Percentiles rank a stretch among this genome's conserved stretches.
These are phyloP conservation scores for Lordiphosa clarofinis DNA, from an alignment of 1,140 invertebrate genomes.

Conservation along the genomic window DNA sequence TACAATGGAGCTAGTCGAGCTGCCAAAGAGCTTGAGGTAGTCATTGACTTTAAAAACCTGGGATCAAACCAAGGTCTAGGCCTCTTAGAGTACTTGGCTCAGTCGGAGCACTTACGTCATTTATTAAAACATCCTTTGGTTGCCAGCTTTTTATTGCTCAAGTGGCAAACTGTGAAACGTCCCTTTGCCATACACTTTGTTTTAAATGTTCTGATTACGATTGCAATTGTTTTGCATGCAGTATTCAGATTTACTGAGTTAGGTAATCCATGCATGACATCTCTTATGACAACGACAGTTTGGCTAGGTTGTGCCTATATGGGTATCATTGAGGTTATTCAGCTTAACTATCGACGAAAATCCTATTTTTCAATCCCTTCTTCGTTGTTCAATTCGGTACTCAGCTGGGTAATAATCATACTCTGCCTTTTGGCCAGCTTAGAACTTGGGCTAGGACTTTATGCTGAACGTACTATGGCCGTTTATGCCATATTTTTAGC, in stretches of 20 bases:
- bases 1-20: conserved; percentile 82
- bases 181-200: conserved; percentile 85
- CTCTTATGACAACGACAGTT: too few species aligned
- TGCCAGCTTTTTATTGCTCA: conserved; percentile 87
- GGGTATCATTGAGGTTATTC: conserved; percentile 68
- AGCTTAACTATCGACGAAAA: conserved; percentile 80
- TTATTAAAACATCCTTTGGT: conserved; percentile 88
- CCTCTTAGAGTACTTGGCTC: conserved; percentile 83
- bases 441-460: too few species aligned
- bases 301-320: conserved; percentile 78
- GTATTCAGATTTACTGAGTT: conserved; percentile 71
- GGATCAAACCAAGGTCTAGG: conserved; percentile 80
- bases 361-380: conserved; percentile 71
- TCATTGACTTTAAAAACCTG: conserved; percentile 86
- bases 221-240: conserved; percentile 84
- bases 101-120: conserved; percentile 82
- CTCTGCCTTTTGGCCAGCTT: neutral
- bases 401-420: conserved; percentile 67
- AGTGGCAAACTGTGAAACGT: conserved; percentile 86
- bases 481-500: conserved; percentile 86
- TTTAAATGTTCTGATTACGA: conserved; percentile 85
- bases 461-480: conserved; percentile 80
- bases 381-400: conserved; percentile 72
- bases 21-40: conserved; percentile 84
- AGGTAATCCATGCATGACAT: too few species aligned